Evolutionary conservation across 2,888 invertebrate species (phyloP), one percentile per base, ranked within the genome.

Genomic region (Melanostoma scalare): DNA sequence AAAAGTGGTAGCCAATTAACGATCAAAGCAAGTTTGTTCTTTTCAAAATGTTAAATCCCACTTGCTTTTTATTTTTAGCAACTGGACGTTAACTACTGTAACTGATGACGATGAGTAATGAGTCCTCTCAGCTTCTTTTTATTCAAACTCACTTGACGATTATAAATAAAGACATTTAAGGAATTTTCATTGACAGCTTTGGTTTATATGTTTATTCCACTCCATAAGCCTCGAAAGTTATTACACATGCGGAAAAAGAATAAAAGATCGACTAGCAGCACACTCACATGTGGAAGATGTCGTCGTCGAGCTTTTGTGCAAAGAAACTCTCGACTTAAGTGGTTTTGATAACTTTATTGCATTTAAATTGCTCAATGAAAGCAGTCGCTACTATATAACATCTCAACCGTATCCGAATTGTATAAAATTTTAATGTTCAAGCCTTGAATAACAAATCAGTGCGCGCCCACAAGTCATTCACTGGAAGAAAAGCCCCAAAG

Each of bases 341-440:
- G 69, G 52, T 65, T 71, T 75, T 80, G 65, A 80, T 80, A 80
- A 75, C 58, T 80, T 80, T 75, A 75, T 80, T 46, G 6, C 69
- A 65, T 80, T 80, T 80, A 65, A 71, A 80, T 75, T 71, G 75
- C 63, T 58, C 75, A 75, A 58, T 80, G 80, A 80, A 80, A 75
- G 48, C 60, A 53, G 55, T 42, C n/a, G 46, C 33, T 30, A 36
- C 42, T 33, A 53, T 20, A 20, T 36, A 58, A 31, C 42, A 74
- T 63, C 50, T 50, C 73, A 68, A 30, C 68, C 68, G 6, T 30
- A 44, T 10, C 56, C 10, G 68, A 20, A 42, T 33, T 75, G 10
- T 65, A 75, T 75, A 60, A 71, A 65, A 80, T 71, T 44, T 71
- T 75, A 75, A 63, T 75, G 69, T 44, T 71, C 9, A 52, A 71